A percentile compares a stretch with the other conserved stretches of the same genome.
Conservation (phyloP, 2,888 invertebrate species). For the Hyposoter didymator region DNA sequence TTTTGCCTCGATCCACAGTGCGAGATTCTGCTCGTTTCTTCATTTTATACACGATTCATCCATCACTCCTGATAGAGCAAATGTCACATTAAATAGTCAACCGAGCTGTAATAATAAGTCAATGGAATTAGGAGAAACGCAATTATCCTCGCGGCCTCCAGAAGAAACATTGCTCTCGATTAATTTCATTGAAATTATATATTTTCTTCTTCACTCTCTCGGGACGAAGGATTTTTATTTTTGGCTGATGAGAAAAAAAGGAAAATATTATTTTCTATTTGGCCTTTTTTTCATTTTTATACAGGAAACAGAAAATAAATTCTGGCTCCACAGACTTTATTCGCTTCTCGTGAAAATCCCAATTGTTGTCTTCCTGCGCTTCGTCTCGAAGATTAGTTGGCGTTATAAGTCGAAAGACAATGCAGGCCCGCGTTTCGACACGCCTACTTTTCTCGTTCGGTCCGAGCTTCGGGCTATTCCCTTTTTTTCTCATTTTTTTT, state of each 20-base stretch:
- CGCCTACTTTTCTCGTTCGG: conserved; percentile 69
- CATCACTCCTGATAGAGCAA: neutral
- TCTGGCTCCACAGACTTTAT: conserved; percentile 11
- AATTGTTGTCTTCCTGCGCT: conserved; percentile 56
- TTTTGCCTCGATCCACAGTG: conserved; percentile 6
- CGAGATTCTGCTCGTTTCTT: conserved; percentile 36
- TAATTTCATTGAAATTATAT: neutral
- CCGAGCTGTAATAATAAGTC: conserved; percentile 31
- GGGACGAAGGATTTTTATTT: neutral
- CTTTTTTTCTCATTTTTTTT: conserved; percentile 65
- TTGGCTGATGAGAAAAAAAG: neutral
- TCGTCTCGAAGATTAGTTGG: conserved; percentile 73
- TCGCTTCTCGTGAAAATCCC: conserved; percentile 30
- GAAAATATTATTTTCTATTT: neutral
- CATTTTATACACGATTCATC: conserved; percentile 34
- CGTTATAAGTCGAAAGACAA: conserved; percentile 75
- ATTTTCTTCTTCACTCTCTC: neutral
- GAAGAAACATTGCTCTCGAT: neutral
- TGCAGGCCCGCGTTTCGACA: conserved; percentile 70
- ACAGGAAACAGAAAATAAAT: conserved; percentile 21
- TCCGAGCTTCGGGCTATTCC: conserved; percentile 56
- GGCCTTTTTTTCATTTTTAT: neutral
- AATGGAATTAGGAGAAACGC: conserved; percentile 39
- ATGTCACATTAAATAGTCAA: neutral
- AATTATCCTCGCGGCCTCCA: neutral